These are phyloP conservation scores for Lasius fuliginosus DNA, from an alignment of 2,888 invertebrate species.

Conservation along the genomic window DNA sequence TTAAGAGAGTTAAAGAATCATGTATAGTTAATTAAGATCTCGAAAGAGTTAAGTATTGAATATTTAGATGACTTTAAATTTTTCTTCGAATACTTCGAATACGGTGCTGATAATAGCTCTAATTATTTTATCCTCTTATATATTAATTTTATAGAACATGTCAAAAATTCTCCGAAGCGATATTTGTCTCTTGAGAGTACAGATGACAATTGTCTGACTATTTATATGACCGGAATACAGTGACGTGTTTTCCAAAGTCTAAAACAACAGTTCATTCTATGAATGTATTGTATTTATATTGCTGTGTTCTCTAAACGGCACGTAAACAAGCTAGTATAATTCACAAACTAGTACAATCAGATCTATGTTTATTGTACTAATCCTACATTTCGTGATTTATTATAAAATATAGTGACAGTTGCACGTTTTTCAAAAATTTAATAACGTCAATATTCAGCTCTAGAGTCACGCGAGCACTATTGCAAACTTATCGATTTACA, in stretches of 20 bases:
- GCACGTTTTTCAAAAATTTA: neutral
- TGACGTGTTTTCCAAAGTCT: neutral
- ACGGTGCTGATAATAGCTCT: neutral
- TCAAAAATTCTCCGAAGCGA: neutral
- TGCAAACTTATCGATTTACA: neutral
- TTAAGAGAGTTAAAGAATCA: neutral
- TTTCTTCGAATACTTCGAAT: neutral
- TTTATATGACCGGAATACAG: conserved; percentile 5
- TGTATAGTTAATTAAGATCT: neutral
- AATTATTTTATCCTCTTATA: neutral
- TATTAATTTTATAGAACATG: no score
- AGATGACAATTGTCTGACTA: conserved; percentile 10
- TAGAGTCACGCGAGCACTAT: neutral
- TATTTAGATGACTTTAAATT: neutral
- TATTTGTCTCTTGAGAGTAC: conserved; percentile 2
- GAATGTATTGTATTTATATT: conserved; percentile 25
- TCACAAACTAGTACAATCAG: neutral
- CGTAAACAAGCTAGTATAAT: neutral
- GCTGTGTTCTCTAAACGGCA: neutral
- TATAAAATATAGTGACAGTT: neutral
- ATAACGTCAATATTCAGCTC: neutral
- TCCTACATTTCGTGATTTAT: neutral
- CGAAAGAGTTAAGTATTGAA: neutral
- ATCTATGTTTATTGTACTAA: neutral
- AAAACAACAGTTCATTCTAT: neutral